A percentile compares a stretch with the other conserved stretches of the same genome.
phyloP scores from a whole-genome alignment of 1,140 invertebrate genomes.

The Delia radicum region DNA sequence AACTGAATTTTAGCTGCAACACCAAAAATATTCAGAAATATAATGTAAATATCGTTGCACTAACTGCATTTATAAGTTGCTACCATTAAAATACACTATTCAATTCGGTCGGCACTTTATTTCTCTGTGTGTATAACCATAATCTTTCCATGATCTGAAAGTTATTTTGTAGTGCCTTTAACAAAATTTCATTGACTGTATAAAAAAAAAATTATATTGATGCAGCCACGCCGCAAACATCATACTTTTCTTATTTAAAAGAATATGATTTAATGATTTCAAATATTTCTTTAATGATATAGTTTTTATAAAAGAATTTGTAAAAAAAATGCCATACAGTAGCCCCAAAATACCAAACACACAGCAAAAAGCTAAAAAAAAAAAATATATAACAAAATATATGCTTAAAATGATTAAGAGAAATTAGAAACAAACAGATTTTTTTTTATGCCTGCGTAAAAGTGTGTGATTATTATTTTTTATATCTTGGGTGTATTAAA shows the following conservation, averaged over 20 bases:
- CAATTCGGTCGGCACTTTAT: too few species aligned
- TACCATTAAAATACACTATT: too few species aligned
- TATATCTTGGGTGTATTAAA: neutral
- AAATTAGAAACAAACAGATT: slow-evolving; percentile 20
- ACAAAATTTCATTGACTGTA: too few species aligned
- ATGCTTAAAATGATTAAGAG: slow-evolving; percentile 12
- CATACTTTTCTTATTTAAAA: neutral
- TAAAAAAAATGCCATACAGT: neutral
- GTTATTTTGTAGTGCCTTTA: too few species aligned
- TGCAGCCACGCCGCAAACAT: neutral
- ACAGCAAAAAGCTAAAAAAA: neutral
- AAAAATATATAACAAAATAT: too few species aligned
- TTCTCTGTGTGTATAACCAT: too few species aligned
- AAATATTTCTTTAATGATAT: slow-evolving; percentile 27
- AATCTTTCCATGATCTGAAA: too few species aligned
- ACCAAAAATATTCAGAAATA: too few species aligned
- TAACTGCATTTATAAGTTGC: too few species aligned
- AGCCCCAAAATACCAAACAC: neutral
- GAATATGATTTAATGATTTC: slow-evolving; percentile 25
- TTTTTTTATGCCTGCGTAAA: neutral
- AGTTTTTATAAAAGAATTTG: neutral
- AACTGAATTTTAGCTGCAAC: too few species aligned
- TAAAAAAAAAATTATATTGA: neutral
- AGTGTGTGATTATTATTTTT: too few species aligned
- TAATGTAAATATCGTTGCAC: too few species aligned